Evolutionary conservation across 2,797 vertebrate species (phyloP).

Genomic region (Coregonus sp.): DNA sequence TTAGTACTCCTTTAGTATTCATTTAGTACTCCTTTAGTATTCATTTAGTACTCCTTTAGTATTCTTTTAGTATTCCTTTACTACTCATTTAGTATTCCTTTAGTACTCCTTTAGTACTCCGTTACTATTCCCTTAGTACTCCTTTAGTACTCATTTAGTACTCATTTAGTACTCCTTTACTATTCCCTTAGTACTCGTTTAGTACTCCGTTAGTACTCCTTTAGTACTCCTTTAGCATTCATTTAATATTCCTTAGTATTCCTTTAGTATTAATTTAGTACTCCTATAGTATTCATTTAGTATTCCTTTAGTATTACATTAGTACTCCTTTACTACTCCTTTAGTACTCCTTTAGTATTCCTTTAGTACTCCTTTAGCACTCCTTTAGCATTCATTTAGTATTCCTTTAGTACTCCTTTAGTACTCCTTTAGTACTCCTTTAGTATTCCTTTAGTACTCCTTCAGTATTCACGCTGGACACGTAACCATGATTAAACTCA

Average conservation of each 20-base stretch:
- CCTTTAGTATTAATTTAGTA: not conserved
- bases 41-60: not conserved
- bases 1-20: not conserved
- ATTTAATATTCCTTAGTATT: not conserved
- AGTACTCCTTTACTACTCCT: not conserved
- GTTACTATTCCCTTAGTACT: not conserved
- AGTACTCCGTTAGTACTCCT: not conserved
- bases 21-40: not conserved
- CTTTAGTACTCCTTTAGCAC: constrained; percentile 1
- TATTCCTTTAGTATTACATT: not conserved
- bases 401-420: not conserved
- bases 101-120: too few species aligned
- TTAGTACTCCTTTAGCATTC: not conserved
- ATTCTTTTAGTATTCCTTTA: not conserved
- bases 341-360: not conserved
- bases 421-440: not conserved
- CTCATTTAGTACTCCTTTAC: constrained; percentile 8
- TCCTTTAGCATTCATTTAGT: not conserved
- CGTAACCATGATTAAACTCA: not conserved
- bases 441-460: constrained; percentile 6
- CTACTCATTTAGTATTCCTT: not conserved
- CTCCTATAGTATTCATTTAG: not conserved
- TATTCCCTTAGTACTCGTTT: not conserved
- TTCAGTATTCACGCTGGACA: not conserved
- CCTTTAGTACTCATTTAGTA: not conserved